These are phyloP conservation scores for Meandrusa payeni DNA, from an alignment of 2,888 invertebrate genomes.

Conservation along the genomic window DNA sequence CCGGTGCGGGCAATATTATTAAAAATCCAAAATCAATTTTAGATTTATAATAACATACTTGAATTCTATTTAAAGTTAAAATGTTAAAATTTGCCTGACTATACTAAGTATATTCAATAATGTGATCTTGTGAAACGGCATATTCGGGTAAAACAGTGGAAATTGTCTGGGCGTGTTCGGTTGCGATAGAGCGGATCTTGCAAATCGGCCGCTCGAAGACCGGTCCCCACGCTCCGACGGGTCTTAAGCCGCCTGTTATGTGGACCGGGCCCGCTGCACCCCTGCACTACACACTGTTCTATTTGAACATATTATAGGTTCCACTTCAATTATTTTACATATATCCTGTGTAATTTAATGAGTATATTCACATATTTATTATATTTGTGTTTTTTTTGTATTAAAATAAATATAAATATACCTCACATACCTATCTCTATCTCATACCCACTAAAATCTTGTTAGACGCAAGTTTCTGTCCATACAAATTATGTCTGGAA, in stretches of 20 bases:
- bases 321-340: neutral
- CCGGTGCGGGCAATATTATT: too few species aligned
- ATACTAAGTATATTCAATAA: conserved; percentile 15
- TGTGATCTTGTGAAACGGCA: conserved; percentile 23
- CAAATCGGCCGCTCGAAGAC: conserved; percentile 54
- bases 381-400: too few species aligned
- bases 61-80: too few species aligned
- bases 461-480: too few species aligned
- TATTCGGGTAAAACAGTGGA: conserved; percentile 41
- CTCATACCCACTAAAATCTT: too few species aligned
- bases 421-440: too few species aligned
- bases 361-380: too few species aligned
- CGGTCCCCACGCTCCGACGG: conserved; percentile 41
- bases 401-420: too few species aligned
- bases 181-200: conserved; percentile 67
- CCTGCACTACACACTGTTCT: conserved; percentile 24
- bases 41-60: too few species aligned
- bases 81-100: too few species aligned
- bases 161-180: conserved; percentile 52
- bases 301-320: conserved; percentile 12
- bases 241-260: conserved; percentile 60
- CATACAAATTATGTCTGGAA: too few species aligned
- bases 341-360: neutral
- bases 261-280: conserved; percentile 25
- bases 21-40: too few species aligned